Percentiles rank a stretch among this genome's conserved stretches.
These are phyloP conservation scores for Intellagama lesueurii DNA, from an alignment of 2,797 vertebrate genomes.

Conservation along the genomic window DNA sequence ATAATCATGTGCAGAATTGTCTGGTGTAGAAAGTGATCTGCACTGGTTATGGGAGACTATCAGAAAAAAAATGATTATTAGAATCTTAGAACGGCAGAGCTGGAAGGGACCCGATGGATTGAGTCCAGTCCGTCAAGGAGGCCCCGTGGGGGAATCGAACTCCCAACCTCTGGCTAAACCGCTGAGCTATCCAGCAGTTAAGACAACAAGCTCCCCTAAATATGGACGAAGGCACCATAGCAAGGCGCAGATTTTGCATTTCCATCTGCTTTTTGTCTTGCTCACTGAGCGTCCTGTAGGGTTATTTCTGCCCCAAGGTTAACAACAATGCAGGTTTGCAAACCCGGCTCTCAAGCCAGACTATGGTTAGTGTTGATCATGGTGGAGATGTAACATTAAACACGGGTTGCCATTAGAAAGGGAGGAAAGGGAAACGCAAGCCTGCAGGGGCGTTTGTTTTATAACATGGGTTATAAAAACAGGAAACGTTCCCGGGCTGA, in stretches of 20 bases:
- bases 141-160: no score
- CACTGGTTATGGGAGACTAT: background rate
- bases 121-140: no score
- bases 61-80: no score
- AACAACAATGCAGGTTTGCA: background rate
- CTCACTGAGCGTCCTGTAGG: background rate
- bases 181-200: background rate
- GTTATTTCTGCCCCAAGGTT: background rate
- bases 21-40: background rate
- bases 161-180: no score
- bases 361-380: background rate
- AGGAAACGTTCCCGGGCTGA: background rate
- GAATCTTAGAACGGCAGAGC: no score
- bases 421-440: background rate
- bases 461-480: background rate
- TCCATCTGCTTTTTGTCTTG: no score
- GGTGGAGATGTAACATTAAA: background rate
- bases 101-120: no score
- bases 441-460: no score
- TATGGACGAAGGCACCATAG: conserved; percentile 13
- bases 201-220: background rate
- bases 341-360: background rate
- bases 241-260: no score
- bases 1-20: background rate
- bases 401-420: background rate